Conservation (phyloP, 2,113 vertebrate species). For the Larimichthys crocea region DNA sequence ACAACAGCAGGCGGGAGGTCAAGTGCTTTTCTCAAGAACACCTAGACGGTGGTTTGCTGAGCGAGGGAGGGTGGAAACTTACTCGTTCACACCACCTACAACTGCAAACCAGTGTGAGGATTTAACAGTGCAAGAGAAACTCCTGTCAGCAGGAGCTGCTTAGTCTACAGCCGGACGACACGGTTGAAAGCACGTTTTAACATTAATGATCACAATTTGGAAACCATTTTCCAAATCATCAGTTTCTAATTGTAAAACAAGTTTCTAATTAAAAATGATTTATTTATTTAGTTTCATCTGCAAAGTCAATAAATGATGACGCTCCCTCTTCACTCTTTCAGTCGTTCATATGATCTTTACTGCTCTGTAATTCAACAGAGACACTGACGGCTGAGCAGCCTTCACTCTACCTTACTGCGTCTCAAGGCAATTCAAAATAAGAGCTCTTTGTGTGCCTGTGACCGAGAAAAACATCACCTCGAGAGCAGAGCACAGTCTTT, state of each 20-base stretch:
- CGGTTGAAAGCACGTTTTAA: not conserved
- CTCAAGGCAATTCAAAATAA: constrained; percentile 27
- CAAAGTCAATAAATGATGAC: not conserved
- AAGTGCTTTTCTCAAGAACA: not conserved
- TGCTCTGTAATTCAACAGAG: not conserved
- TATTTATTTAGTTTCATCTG: not conserved
- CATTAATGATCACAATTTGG: not conserved
- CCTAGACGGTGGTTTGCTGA: not conserved
- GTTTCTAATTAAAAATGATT: no score
- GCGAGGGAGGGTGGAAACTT: constrained; percentile 18
- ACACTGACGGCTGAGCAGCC: not conserved
- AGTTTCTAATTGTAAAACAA: not conserved
- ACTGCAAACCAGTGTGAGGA: constrained; percentile 23
- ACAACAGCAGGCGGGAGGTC: not conserved
- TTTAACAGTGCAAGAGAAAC: constrained; percentile 7
- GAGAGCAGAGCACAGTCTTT: not conserved
- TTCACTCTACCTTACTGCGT: not conserved
- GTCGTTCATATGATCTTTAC: constrained; percentile 19
- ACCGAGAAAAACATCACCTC: not conserved
- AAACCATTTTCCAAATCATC: not conserved
- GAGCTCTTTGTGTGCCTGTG: not conserved
- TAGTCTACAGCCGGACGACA: not conserved
- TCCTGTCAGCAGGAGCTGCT: not conserved
- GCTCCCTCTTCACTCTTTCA: not conserved
- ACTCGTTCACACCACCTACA: constrained; percentile 31